These are phyloP conservation scores for Tetranychus urticae DNA, from an alignment of 1,140 invertebrate species.

Conservation along the genomic window DNA sequence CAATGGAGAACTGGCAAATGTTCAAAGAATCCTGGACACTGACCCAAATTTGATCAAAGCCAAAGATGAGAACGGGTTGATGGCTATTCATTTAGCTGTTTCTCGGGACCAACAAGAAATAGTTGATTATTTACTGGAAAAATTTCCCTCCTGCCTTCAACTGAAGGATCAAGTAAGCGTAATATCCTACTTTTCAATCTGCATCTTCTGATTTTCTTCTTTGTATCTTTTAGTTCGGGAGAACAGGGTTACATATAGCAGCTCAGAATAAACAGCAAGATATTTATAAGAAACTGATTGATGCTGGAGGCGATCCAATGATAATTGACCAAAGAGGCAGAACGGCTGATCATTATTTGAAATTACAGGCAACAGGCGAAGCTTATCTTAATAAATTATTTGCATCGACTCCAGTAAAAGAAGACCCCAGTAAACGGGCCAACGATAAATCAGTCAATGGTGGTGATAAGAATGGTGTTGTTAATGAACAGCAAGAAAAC, in stretches of 20 bases:
- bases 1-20: conserved; percentile 17
- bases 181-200: neutral
- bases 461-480: too few species aligned
- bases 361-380: neutral
- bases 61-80: conserved; percentile 18
- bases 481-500: too few species aligned
- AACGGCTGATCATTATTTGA: conserved; percentile 15
- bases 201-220: neutral
- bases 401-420: too few species aligned
- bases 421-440: too few species aligned
- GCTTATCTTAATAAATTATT: neutral
- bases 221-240: conserved; percentile 5
- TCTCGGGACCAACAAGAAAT: conserved; percentile 11
- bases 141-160: conserved; percentile 6
- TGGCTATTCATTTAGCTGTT: conserved; percentile 18
- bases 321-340: conserved; percentile 15
- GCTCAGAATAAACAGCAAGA: conserved; percentile 15
- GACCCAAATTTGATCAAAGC: conserved; percentile 17
- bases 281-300: conserved; percentile 13
- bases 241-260: conserved; percentile 16
- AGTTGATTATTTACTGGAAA: conserved; percentile 12
- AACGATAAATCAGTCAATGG: too few species aligned
- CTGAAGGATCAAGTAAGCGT: conserved; percentile 9
- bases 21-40: conserved; percentile 16
- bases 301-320: conserved; percentile 13